These are phyloP conservation scores for Harpalus rufipes DNA, from an alignment of 2,888 invertebrate genomes.

Conservation along the genomic window DNA sequence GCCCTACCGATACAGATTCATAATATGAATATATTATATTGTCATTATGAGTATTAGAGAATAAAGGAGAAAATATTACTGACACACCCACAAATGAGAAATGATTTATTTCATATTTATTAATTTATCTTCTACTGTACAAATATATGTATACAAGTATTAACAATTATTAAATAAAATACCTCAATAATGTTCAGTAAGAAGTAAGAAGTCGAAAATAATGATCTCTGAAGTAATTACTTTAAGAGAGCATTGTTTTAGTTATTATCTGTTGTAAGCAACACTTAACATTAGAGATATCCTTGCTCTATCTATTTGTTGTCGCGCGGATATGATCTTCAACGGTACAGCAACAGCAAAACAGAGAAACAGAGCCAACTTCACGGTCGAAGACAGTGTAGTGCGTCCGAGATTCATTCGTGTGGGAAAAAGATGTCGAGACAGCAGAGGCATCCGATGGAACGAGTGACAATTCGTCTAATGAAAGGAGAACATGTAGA, in stretches of 20 bases:
- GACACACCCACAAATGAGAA: too few relatives aligned
- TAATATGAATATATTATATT: too few relatives aligned
- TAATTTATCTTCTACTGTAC: too few relatives aligned
- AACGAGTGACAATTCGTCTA: constrained; percentile 57
- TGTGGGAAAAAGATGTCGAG: constrained; percentile 53
- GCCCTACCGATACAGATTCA: too few relatives aligned
- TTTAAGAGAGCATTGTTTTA: neutral
- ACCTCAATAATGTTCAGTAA: too few relatives aligned
- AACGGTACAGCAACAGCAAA: constrained; percentile 57
- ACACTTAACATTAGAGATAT: neutral
- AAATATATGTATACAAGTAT: too few relatives aligned
- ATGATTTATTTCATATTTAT: too few relatives aligned
- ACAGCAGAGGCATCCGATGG: constrained; percentile 4
- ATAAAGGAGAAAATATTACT: too few relatives aligned
- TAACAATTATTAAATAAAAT: too few relatives aligned
- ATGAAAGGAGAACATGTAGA: constrained; percentile 15
- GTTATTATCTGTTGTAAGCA: neutral
- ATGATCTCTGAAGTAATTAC: too few relatives aligned
- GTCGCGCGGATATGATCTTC: constrained; percentile 63
- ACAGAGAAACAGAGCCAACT: constrained; percentile 11
- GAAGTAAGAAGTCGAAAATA: too few relatives aligned
- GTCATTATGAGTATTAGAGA: too few relatives aligned
- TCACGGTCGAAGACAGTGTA: constrained; percentile 48
- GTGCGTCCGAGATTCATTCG: constrained; percentile 55
- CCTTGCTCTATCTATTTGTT: constrained; percentile 7